Percentiles rank a stretch among this genome's conserved stretches.
Evolutionary conservation across 2,888 invertebrate genomes (phyloP).

Genomic region (Ypsolopha sequella): DNA sequence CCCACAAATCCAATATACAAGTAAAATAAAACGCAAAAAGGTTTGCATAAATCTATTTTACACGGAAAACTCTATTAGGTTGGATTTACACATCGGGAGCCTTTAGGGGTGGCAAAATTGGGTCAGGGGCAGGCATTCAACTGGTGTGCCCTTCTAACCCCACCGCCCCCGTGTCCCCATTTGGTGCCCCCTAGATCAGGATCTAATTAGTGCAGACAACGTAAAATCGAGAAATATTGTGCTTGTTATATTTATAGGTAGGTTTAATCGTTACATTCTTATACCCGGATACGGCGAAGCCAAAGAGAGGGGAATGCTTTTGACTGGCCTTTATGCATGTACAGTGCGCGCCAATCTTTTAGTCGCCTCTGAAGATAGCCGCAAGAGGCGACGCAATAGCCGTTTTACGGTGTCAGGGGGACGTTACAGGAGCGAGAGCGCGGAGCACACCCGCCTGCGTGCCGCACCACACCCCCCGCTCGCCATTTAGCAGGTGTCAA

Average conservation of each 20-base stretch:
- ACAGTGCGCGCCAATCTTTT: no score
- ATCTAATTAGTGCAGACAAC: not conserved
- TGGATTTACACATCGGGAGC: not conserved
- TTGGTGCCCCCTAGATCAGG: not conserved
- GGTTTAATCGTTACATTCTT: not conserved
- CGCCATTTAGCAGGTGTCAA: no score
- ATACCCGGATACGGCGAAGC: not conserved
- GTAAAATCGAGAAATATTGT: not conserved
- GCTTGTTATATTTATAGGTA: not conserved
- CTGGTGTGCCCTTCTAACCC: constrained; percentile 21
- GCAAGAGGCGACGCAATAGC: no score
- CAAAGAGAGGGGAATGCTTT: no score
- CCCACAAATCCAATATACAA: constrained; percentile 20
- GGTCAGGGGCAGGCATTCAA: constrained; percentile 50
- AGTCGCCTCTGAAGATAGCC: no score
- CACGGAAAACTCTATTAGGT: not conserved
- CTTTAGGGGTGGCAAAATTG: constrained; percentile 15
- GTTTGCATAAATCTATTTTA: constrained; percentile 25
- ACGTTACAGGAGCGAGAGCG: no score
- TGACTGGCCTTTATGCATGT: no score
- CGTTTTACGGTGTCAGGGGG: no score
- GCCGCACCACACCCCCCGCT: no score
- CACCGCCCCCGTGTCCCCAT: constrained; percentile 14
- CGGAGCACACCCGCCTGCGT: no score
- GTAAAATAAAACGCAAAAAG: constrained; percentile 22